phyloP scores from a whole-genome alignment of 2,888 invertebrate genomes.

The Nomada flava region DNA sequence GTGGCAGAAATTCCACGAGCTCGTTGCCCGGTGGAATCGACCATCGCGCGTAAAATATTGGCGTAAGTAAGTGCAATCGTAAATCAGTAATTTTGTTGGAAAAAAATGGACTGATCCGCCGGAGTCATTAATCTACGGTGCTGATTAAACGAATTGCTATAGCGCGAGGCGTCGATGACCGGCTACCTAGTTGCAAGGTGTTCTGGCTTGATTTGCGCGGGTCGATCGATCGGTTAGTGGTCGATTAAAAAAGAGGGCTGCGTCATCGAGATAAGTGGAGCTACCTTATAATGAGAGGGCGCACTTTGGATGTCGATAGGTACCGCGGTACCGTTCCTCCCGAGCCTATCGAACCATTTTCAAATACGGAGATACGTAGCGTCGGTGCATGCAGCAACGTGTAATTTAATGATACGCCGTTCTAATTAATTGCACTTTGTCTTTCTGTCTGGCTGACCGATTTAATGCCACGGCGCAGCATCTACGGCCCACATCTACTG shows the following conservation, averaged over 20 bases:
- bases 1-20: constrained; percentile 36
- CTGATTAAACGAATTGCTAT: constrained; percentile 63
- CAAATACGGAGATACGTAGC: constrained; percentile 47
- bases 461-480: constrained; percentile 21
- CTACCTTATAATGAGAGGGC: constrained; percentile 73
- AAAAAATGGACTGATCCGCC: constrained; percentile 14
- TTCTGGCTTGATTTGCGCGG: constrained; percentile 60
- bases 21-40: constrained; percentile 22
- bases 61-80: constrained; percentile 50
- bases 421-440: constrained; percentile 63
- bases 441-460: neutral
- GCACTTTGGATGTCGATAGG: constrained; percentile 60
- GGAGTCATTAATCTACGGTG: constrained; percentile 61
- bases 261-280: constrained; percentile 71
- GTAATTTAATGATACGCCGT: constrained; percentile 60
- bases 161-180: constrained; percentile 52
- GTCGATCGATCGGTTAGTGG: constrained; percentile 67
- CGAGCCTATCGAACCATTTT: constrained; percentile 49
- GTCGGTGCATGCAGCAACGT: constrained; percentile 39
- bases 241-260: constrained; percentile 69
- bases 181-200: constrained; percentile 62
- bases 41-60: constrained; percentile 33
- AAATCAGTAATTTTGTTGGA: constrained; percentile 60
- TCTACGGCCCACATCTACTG: too few species aligned
- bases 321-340: constrained; percentile 30